These are phyloP conservation scores for Eilema sororculum DNA, from an alignment of 2,888 invertebrate genomes.

Conservation along the genomic window DNA sequence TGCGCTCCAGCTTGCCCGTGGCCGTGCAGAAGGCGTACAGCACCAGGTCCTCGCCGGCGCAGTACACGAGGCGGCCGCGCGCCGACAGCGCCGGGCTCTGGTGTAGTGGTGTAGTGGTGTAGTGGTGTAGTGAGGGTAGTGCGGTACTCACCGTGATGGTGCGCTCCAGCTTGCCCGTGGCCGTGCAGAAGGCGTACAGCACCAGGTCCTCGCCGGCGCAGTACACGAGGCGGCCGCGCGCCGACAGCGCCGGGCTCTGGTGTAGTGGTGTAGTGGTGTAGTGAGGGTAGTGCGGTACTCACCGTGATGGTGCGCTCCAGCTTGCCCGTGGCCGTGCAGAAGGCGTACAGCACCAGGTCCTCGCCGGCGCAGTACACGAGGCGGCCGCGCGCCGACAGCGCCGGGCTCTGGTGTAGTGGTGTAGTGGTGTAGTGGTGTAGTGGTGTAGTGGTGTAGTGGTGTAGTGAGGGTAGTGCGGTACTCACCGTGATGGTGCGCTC, in stretches of 20 bases:
- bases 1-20: constrained; percentile 97
- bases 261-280: too few species aligned
- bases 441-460: too few species aligned
- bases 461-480: too few species aligned
- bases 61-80: constrained; percentile 94
- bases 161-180: constrained; percentile 98
- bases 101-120: too few species aligned
- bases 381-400: constrained; percentile 97
- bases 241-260: too few species aligned
- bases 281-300: constrained; percentile 42
- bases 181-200: constrained; percentile 98
- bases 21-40: constrained; percentile 98
- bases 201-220: constrained; percentile 99
- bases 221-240: constrained; percentile 98
- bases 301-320: constrained; percentile 91
- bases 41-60: constrained; percentile 98
- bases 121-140: not conserved
- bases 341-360: constrained; percentile 98
- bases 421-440: too few species aligned
- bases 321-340: constrained; percentile 97
- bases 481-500: constrained; percentile 89
- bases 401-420: constrained; percentile 98
- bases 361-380: constrained; percentile 99
- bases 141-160: constrained; percentile 70
- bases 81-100: constrained; percentile 67